Base-by-base conservation (phyloP, 2,113 vertebrate genomes). In the Ceyx cyanopectus region DNA sequence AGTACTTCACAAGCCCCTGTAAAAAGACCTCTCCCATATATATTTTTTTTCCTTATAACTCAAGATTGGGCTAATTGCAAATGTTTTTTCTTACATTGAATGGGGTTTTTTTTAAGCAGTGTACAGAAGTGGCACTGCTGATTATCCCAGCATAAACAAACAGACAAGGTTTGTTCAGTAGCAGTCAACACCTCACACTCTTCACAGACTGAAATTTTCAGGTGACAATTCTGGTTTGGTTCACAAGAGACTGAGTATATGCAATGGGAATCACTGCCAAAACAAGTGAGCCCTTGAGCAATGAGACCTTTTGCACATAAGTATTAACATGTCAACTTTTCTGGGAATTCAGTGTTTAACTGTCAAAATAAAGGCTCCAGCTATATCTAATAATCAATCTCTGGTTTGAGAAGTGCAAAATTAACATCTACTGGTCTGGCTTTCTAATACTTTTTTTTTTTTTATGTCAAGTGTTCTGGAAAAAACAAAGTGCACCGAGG, bases 261-360 rank as follows among this genome's bases (percentile, higher is more conserved):
- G 50, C 78, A 74, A 40, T 21, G 32, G 50, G 93, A 92, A 93
- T 77, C 87, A 56, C 43, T 77, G 91, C 70, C 2, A 8, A 66
- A 92, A 62, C 60, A 91, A 93, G 65, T 50, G 89, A 94, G 46
- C 79, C 45, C n/a, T 77, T 67, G 70, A 89, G 87, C 56, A 93
- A 48, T 53, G 68, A 94, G 63, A 82, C 79, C 84, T 92, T 89
- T 76, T 83, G 72, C 81, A 87, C 56, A 0, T 68, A 87, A 61
- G 45, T 85, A 91, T 92, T 94, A 92, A 77, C 26, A 53, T 80
- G 81, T 50, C 89, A 89, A 43, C 60, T 89, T 77, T 85, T 72
- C 65, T 57, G 40, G 78, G 79, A 92, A 83, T 80, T 89, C 87
- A 87, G 60, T 79, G 77, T 93, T 92, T 85, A 87, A 67, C 68